These are phyloP conservation scores for Solenopsis fugax DNA, from an alignment of 1,140 invertebrate genomes.

Conservation along the genomic window DNA sequence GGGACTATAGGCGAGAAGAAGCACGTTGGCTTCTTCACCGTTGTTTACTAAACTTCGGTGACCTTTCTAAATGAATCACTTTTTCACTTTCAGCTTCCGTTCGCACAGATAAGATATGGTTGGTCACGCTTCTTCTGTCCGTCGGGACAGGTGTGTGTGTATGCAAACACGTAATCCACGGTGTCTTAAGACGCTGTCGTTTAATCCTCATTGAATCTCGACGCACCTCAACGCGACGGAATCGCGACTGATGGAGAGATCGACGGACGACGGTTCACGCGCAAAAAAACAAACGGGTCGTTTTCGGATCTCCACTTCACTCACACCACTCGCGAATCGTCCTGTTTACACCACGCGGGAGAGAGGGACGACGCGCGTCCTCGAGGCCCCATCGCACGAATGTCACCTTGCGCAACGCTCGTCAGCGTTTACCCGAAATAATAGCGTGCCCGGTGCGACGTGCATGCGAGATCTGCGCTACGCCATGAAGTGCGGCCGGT, in stretches of 20 bases:
- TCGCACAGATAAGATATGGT: slow-evolving; percentile 13
- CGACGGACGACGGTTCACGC: neutral
- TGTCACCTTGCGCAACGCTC: neutral
- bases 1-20: too few relatives aligned
- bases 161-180: neutral
- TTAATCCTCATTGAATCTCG: neutral
- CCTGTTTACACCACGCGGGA: neutral
- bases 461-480: neutral
- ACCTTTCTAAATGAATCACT: neutral
- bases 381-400: neutral
- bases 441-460: neutral
- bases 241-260: neutral
- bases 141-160: neutral
- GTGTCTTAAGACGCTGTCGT: neutral
- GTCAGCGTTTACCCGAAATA: neutral
- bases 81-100: neutral
- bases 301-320: neutral
- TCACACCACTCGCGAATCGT: neutral
- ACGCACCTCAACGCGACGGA: neutral
- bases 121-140: neutral
- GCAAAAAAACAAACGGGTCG: neutral
- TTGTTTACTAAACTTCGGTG: neutral
- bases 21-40: neutral
- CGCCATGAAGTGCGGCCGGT: neutral
- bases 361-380: neutral